Conservation (phyloP, 2,113 vertebrate genomes). For the Mustelus asterias region DNA sequence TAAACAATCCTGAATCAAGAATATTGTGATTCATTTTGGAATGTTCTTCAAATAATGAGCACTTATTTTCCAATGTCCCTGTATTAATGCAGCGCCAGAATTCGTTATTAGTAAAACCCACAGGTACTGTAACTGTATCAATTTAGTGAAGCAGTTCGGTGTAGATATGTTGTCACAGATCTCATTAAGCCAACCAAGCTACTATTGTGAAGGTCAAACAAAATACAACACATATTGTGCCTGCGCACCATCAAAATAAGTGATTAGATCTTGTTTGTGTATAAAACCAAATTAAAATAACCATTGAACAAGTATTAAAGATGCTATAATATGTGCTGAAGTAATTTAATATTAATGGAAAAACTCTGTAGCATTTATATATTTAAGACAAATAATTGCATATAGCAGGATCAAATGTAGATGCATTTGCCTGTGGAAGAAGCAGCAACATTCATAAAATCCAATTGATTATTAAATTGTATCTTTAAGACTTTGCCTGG, state of each 20-base stretch:
- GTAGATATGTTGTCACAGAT: not conserved
- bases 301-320: not conserved
- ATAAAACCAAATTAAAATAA: conserved; percentile 16
- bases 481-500: not conserved
- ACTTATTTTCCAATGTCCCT: conserved; percentile 24
- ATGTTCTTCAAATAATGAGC: conserved; percentile 9
- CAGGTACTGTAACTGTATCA: not conserved
- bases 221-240: not conserved
- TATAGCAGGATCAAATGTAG: not conserved
- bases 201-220: not conserved
- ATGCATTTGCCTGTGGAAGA: not conserved
- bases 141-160: not conserved
- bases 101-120: conserved; percentile 1
- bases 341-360: conserved; percentile 5
- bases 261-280: conserved; percentile 4
- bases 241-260: not conserved
- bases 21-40: not conserved
- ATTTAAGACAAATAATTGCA: not conserved
- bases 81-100: not conserved
- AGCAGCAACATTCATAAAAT: not conserved
- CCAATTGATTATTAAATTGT: not conserved
- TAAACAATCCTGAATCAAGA: not conserved
- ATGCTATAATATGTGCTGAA: not conserved
- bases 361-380: not conserved
- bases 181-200: conserved; percentile 19